Percentiles rank a stretch among this genome's conserved stretches.
These are phyloP conservation scores for Tiliacea aurago DNA, from an alignment of 2,888 invertebrate species.

Conservation along the genomic window DNA sequence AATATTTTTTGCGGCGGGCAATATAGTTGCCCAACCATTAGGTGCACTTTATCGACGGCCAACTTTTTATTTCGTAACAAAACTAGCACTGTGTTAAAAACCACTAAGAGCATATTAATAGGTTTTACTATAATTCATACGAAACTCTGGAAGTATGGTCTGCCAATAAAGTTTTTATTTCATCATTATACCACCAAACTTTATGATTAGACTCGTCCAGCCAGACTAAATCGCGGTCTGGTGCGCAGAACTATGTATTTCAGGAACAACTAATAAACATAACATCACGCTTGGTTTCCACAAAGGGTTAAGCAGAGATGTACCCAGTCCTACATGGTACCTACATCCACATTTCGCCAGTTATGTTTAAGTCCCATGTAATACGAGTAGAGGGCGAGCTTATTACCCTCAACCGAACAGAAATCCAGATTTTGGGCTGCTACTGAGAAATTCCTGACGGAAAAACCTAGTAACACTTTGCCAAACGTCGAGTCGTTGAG, in stretches of 20 bases:
- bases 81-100: slow-evolving; percentile 40
- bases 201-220: slow-evolving; percentile 70
- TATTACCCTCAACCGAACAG: too few relatives aligned
- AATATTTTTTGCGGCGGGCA: background rate
- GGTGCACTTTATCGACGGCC: slow-evolving; percentile 9
- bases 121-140: slow-evolving; percentile 62
- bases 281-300: too few relatives aligned
- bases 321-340: too few relatives aligned
- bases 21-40: slow-evolving; percentile 9
- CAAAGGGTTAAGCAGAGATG: too few relatives aligned
- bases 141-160: slow-evolving; percentile 61
- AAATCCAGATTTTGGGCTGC: too few relatives aligned
- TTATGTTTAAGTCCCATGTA: too few relatives aligned
- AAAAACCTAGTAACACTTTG: too few relatives aligned
- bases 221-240: slow-evolving; percentile 57
- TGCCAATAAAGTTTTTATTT: slow-evolving; percentile 71
- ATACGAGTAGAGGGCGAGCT: too few relatives aligned
- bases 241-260: slow-evolving; percentile 52
- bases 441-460: too few relatives aligned
- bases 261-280: slow-evolving; percentile 54
- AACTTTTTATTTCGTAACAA: slow-evolving; percentile 46
- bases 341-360: too few relatives aligned
- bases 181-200: slow-evolving; percentile 71
- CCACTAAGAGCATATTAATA: slow-evolving; percentile 63
- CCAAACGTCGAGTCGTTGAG: too few relatives aligned